A percentile compares a stretch with the other conserved stretches of the same genome.
Evolutionary conservation across 2,888 invertebrate species (phyloP).

Genomic region (Cryptocephalus moraei): DNA sequence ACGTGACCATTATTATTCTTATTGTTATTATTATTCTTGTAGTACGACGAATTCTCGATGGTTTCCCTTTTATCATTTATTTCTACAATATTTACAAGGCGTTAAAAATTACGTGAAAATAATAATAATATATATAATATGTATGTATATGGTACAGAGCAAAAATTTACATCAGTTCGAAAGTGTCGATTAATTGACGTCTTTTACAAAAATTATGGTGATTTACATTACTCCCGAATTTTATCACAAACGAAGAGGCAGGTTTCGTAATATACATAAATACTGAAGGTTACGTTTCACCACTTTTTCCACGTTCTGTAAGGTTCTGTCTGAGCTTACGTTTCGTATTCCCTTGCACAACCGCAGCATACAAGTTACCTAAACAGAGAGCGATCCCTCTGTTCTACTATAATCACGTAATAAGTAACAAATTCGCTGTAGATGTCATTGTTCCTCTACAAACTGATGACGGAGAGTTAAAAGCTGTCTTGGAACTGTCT

Average conservation of each 20-base stretch:
- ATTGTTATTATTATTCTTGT: neutral
- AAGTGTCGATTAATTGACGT: conserved; percentile 12
- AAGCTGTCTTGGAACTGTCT: no score
- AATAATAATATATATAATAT: neutral
- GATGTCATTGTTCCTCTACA: no score
- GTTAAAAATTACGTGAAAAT: conserved; percentile 1
- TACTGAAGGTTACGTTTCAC: no score
- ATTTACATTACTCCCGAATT: neutral
- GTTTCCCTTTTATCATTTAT: conserved; percentile 8
- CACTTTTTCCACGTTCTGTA: no score
- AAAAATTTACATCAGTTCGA: conserved; percentile 17
- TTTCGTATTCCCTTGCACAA: no score
- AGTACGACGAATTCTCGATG: neutral
- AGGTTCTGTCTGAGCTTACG: no score
- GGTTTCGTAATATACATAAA: neutral
- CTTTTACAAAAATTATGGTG: conserved; percentile 11
- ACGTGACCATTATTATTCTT: neutral
- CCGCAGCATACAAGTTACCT: no score
- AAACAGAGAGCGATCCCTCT: no score
- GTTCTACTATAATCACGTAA: no score
- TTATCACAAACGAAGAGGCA: conserved; percentile 7
- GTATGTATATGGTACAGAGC: conserved; percentile 9
- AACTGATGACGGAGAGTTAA: no score
- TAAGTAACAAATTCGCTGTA: no score
- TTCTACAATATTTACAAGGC: conserved; percentile 16